These are phyloP conservation scores for Ivindomyrus marchei DNA, from an alignment of 2,113 vertebrate species.

Conservation along the genomic window DNA sequence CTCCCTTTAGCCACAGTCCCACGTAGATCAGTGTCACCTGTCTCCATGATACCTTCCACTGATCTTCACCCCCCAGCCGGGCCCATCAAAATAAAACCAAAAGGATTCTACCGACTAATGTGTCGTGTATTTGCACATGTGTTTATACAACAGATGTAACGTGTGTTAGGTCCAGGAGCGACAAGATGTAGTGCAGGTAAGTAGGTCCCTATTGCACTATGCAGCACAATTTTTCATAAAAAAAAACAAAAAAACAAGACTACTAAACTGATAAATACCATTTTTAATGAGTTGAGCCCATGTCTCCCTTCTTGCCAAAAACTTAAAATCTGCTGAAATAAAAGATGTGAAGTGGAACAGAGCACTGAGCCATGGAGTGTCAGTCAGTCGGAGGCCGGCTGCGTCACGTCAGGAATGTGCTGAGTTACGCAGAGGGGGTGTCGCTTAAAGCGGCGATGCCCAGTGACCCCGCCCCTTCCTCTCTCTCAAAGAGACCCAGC, in stretches of 20 bases:
- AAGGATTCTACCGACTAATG: constrained; percentile 28
- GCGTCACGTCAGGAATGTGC: constrained; percentile 25
- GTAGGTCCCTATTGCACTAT: constrained; percentile 52
- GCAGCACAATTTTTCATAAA: constrained; percentile 43
- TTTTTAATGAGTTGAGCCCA: constrained; percentile 36
- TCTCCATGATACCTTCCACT: constrained; percentile 41
- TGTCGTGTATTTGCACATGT: constrained; percentile 28
- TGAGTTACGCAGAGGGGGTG: not conserved
- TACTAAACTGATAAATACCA: constrained; percentile 37
- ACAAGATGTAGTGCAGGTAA: constrained; percentile 48
- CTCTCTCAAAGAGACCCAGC: not conserved
- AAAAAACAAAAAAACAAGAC: constrained; percentile 39
- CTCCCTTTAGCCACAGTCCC: constrained; percentile 31
- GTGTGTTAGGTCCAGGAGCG: constrained; percentile 39
- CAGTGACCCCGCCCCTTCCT: not conserved
- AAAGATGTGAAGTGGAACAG: constrained; percentile 48
- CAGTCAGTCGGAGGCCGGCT: constrained; percentile 37
- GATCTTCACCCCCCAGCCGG: constrained; percentile 38
- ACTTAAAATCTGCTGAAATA: constrained; percentile 38
- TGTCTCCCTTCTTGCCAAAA: constrained; percentile 44
- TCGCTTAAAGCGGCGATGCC: not conserved
- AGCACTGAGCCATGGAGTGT: constrained; percentile 28
- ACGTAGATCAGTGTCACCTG: constrained; percentile 28
- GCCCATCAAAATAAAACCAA: constrained; percentile 31
- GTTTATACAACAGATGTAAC: constrained; percentile 16